phyloP scores from a whole-genome alignment of 2,113 vertebrate genomes.

The Cygnus buccinator region DNA sequence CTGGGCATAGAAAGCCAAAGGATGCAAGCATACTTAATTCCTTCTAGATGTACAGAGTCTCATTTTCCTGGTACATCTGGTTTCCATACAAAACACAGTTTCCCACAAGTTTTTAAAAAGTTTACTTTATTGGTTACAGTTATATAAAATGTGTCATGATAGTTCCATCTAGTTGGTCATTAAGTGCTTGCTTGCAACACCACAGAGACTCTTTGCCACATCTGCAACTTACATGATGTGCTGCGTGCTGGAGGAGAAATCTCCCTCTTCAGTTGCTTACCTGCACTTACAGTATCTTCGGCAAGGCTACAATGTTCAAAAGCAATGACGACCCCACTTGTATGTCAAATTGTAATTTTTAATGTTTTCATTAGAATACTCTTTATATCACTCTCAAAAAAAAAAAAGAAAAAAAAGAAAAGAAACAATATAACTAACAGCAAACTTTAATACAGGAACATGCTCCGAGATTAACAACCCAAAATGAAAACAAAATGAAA shows the following conservation, averaged over 20 bases:
- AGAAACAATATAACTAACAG: constrained; percentile 78
- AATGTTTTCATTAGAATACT: constrained; percentile 90
- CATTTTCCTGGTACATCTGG: not conserved
- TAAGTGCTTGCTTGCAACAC: constrained; percentile 61
- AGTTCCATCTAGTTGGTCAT: constrained; percentile 46
- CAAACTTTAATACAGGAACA: constrained; percentile 86
- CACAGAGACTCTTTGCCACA: not conserved
- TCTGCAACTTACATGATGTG: not conserved
- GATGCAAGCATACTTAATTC: not conserved
- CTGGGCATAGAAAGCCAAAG: not conserved
- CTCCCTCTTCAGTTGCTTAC: constrained; percentile 17
- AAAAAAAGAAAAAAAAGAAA: constrained; percentile 77
- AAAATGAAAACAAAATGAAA: constrained; percentile 70
- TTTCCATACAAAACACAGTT: constrained; percentile 66
- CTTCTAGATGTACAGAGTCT: not conserved
- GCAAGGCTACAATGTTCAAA: constrained; percentile 61
- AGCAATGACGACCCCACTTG: constrained; percentile 77
- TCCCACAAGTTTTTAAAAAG: constrained; percentile 45
- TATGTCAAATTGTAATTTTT: constrained; percentile 85
- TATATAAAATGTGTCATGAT: constrained; percentile 46
- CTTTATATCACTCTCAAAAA: constrained; percentile 84
- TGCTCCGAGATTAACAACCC: constrained; percentile 82
- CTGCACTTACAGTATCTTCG: constrained; percentile 50
- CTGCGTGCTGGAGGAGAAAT: not conserved
- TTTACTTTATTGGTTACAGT: constrained; percentile 74